Evolutionary conservation across 2,888 invertebrate species (phyloP).

Genomic region (Ophioninae sp.): DNA sequence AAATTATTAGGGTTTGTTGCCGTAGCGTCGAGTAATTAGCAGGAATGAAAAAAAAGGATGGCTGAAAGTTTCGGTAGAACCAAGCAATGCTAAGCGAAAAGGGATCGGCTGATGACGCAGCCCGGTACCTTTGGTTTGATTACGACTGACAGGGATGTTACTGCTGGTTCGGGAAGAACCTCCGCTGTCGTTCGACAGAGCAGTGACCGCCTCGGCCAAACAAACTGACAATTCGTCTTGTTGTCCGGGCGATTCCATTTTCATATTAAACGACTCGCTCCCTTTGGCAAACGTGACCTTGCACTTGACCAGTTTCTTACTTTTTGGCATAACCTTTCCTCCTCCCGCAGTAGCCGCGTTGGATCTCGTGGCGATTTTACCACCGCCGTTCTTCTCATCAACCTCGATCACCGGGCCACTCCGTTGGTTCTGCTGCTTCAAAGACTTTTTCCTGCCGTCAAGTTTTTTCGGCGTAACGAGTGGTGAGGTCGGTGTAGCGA

Average conservation of each 20-base stretch:
- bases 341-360: conserved; percentile 58
- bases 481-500: neutral
- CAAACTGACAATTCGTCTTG: conserved; percentile 78
- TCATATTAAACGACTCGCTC: conserved; percentile 64
- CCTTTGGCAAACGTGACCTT: conserved; percentile 71
- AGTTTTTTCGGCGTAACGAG: conserved; percentile 43
- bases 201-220: conserved; percentile 78
- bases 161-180: conserved; percentile 59
- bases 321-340: conserved; percentile 70
- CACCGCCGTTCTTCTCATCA: conserved; percentile 65
- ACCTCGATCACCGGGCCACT: conserved; percentile 52
- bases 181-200: conserved; percentile 73
- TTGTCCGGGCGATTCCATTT: conserved; percentile 64
- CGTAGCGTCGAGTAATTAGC: neutral
- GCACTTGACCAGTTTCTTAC: conserved; percentile 71
- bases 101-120: conserved; percentile 43
- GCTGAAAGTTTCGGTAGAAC: neutral
- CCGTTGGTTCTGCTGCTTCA: conserved; percentile 64
- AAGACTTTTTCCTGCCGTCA: conserved; percentile 44
- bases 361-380: conserved; percentile 61
- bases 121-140: conserved; percentile 60
- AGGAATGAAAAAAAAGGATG: conserved; percentile 2
- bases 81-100: conserved; percentile 5
- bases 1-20: neutral
- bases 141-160: conserved; percentile 60